Base-by-base conservation (phyloP, 2,113 vertebrate genomes). In the Clarias macrocephalus region DNA sequence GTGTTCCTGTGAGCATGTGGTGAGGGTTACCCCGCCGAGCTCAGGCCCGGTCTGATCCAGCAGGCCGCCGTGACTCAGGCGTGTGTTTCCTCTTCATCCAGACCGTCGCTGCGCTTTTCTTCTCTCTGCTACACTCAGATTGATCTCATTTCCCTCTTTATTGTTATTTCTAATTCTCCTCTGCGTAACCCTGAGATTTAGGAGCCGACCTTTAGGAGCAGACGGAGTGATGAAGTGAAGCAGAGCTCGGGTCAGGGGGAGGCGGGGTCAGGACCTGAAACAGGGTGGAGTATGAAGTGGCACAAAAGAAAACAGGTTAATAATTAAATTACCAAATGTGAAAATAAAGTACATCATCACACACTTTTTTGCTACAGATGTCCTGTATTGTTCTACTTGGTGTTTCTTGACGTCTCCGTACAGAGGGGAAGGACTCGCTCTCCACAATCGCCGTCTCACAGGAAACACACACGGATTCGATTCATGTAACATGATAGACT, bases 51-150 rank as follows among this genome's bases (percentile, higher is more conserved):
- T 85, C 76, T 85, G 85, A 87, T 77, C 73, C 88, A 86, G 80
- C 88, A 72, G 59, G 62, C 66, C 21, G 79, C 9, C 25, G 21
- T 60, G 92, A 89, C 92, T 92, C 92, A 92, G 42, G 86, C 90
- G 90, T 57, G 88, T 88, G 88, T 88, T 87, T 88, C 60, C 88
- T 63, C 82, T 72, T 83, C 62, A 57, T 70, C 81, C 37, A 72
- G 42, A 48, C 12, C 28, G 63, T 37, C 2, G 11, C 59, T 30
- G 57, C 81, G 75, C 25, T 81, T 25, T 82, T 80, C 54, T 28
- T 28, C 68, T 62, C 56, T 80, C 42, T 28, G 48, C 12, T 12
- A n/a, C 5, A 8, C 25, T n/a, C 54, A 21, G 28, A 10, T 80
- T 59, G 19, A 28, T n/a, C 77, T 59, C 10, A 16, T 2, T 37